phyloP scores from a whole-genome alignment of 2,797 vertebrate species.

The Ctenopoma kingsleyae region DNA sequence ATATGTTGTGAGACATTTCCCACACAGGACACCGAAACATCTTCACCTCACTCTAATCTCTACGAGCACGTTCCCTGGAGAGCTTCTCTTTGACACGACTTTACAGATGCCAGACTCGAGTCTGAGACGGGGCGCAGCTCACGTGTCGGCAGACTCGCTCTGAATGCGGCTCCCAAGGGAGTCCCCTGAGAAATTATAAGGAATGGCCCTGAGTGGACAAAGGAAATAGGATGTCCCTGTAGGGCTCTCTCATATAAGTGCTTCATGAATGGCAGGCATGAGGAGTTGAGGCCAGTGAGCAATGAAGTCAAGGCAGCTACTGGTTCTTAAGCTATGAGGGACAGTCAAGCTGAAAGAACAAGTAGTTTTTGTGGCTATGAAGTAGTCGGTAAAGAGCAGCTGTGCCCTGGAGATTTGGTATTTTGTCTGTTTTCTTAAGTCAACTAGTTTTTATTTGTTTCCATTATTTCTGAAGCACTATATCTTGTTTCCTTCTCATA shows the following conservation, averaged over 20 bases:
- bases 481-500: neutral
- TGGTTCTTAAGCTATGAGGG: slow-evolving; percentile 26
- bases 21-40: slow-evolving; percentile 57
- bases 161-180: slow-evolving; percentile 45
- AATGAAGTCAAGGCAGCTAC: slow-evolving; percentile 39
- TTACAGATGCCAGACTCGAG: slow-evolving; percentile 53
- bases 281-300: slow-evolving; percentile 58
- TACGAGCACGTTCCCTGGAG: slow-evolving; percentile 26
- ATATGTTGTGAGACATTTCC: slow-evolving; percentile 32
- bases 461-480: slow-evolving; percentile 2
- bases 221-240: slow-evolving; percentile 50
- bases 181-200: slow-evolving; percentile 37
- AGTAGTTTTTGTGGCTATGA: slow-evolving; percentile 40
- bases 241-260: slow-evolving; percentile 55
- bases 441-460: neutral
- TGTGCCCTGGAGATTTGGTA: slow-evolving; percentile 47
- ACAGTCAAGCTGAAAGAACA: slow-evolving; percentile 57
- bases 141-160: slow-evolving; percentile 34
- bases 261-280: slow-evolving; percentile 58
- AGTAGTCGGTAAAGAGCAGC: slow-evolving; percentile 53
- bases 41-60: slow-evolving; percentile 63
- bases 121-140: slow-evolving; percentile 40
- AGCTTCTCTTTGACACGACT: slow-evolving; percentile 47
- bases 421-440: slow-evolving; percentile 26
- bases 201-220: slow-evolving; percentile 25